Evolutionary conservation across 2,888 invertebrate species (phyloP).

Genomic region (Cetonia aurata): DNA sequence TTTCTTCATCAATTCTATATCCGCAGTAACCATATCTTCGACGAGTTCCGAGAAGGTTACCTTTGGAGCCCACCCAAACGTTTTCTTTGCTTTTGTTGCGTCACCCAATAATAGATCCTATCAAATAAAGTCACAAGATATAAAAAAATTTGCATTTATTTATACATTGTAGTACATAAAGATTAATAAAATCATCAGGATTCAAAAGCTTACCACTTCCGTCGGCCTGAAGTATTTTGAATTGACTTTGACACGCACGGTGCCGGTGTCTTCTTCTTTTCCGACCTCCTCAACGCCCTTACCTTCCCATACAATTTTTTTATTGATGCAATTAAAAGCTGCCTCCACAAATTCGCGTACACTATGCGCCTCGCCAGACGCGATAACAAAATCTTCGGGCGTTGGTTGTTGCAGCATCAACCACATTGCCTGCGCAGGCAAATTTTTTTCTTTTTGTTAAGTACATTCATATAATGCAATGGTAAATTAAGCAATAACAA

Average conservation of each 20-base stretch:
- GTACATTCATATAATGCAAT: not conserved
- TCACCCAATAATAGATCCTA: conserved; percentile 94
- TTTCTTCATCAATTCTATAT: conserved; percentile 89
- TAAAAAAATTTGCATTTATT: not conserved
- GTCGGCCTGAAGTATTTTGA: conserved; percentile 97
- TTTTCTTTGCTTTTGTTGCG: conserved; percentile 87
- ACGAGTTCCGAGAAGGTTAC: conserved; percentile 87
- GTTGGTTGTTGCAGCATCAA: conserved; percentile 94
- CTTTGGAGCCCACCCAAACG: conserved; percentile 90
- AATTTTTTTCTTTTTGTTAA: not conserved
- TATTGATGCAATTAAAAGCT: conserved; percentile 87
- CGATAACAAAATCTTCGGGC: conserved; percentile 97
- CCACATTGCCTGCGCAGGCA: conserved; percentile 87
- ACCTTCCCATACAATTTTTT: conserved; percentile 90
- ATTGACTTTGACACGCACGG: conserved; percentile 88
- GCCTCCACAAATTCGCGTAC: conserved; percentile 96
- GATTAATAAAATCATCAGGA: not conserved
- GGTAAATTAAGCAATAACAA: not conserved
- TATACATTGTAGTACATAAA: not conserved
- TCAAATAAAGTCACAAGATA: conserved; percentile 46
- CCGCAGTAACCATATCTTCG: conserved; percentile 94
- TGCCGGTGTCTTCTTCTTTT: conserved; percentile 75
- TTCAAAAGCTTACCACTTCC: conserved; percentile 83
- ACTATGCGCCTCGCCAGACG: conserved; percentile 94
- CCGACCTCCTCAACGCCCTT: conserved; percentile 86